Evolutionary conservation across 1,140 invertebrate species (phyloP).

Genomic region (Arion vulgaris): DNA sequence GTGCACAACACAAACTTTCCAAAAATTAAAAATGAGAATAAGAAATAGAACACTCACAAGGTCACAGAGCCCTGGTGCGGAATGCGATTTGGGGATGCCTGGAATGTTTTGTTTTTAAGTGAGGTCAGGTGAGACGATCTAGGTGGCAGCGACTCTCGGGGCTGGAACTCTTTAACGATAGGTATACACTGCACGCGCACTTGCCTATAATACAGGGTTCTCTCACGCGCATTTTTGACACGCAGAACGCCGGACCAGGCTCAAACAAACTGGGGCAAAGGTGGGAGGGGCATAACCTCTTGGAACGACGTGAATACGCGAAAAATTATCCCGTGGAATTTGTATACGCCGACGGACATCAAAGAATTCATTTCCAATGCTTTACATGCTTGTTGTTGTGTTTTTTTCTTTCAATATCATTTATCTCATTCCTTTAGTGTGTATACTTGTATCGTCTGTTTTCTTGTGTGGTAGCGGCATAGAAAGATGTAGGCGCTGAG

Average conservation of each 20-base stretch:
- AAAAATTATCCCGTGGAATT: slow-evolving; percentile 20
- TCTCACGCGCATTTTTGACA: background rate
- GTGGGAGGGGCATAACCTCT: background rate
- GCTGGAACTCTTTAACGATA: background rate
- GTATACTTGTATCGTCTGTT: too few relatives aligned
- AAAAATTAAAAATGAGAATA: background rate
- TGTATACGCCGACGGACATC: background rate
- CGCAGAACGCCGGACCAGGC: background rate
- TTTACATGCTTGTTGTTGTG: background rate
- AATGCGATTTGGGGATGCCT: background rate
- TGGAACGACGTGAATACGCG: background rate
- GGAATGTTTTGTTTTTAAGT: background rate
- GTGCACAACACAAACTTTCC: background rate
- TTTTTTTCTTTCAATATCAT: background rate
- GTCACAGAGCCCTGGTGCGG: background rate
- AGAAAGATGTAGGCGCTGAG: too few relatives aligned
- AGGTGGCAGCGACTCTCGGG: background rate
- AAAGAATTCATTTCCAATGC: slow-evolving; percentile 3
- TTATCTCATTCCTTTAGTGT: slow-evolving; percentile 3
- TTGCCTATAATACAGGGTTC: background rate
- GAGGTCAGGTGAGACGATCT: slow-evolving; percentile 16
- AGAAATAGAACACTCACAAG: background rate
- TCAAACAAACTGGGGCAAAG: background rate
- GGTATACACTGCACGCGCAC: background rate
- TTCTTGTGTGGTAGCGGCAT: too few relatives aligned